Base-by-base conservation (phyloP, 2,888 invertebrate species). In the Boloria selene region DNA sequence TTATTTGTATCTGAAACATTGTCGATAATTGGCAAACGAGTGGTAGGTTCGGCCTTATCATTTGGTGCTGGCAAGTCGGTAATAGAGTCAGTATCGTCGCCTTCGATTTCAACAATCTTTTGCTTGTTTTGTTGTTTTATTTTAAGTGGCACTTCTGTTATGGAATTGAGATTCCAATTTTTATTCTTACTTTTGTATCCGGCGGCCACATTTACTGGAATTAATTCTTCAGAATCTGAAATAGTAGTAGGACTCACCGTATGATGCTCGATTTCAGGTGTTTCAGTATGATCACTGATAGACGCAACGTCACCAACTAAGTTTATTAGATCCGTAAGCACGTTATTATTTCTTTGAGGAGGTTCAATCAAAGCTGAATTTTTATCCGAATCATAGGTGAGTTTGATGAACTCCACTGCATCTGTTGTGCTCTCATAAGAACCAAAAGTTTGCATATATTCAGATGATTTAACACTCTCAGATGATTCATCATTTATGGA, bases 121-220 rank as follows among this genome's bases (percentile, higher is more conserved):
- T 84, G 85, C 69, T 89, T 89, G 56, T 70, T 83, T 38, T 75
- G 72, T 63, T 78, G 79, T 75, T 88, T 91, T 65, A 70, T 84
- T 74, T 91, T 91, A 1, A 80, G 71, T 5, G 90, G 87, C 47
- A 85, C 72, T 73, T 92, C 91, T 0, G 91, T 91, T 16, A 92
- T 91, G 0, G 90, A 90, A 65, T 92, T 92, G 10, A 86, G 76
- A 69, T 91, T 91, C 74, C 85, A 84, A 61, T 90, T 90, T 61
- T 79, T 91, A 67, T 91, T 90, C 78, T 91, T 91, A 61, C 91
- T 91, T 65, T 91, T 92, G 69, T 92, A 90, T 0, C 87, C 90
- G 5, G 85, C 82, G 13, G 70, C 70, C 13, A 70, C 54, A 60
- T 90, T 91, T 0, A 91, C 87, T 13, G 88, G 90, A 60, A 92